These are phyloP conservation scores for Thunnus thynnus DNA, from an alignment of 2,113 vertebrate genomes.

Conservation along the genomic window DNA sequence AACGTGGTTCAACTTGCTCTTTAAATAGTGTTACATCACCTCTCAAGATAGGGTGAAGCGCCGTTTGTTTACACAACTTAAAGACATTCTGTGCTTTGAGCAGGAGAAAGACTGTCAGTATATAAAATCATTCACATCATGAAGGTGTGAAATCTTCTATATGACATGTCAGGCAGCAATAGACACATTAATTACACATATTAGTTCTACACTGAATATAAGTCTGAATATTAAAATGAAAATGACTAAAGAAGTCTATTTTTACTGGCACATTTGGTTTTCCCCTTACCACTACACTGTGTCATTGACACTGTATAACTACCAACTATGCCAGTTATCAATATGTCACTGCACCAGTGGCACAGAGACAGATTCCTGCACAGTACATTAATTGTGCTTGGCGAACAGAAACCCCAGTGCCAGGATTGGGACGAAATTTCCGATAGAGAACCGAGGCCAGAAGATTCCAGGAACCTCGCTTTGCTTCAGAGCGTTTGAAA, in stretches of 20 bases:
- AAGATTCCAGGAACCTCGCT: not conserved
- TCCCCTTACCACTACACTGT: not conserved
- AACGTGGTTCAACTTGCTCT: not conserved
- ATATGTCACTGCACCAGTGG: not conserved
- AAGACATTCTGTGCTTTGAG: not conserved
- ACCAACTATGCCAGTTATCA: conserved; percentile 24
- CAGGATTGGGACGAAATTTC: conserved; percentile 4
- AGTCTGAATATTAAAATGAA: not conserved
- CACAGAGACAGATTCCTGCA: conserved; percentile 27
- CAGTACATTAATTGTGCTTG: conserved; percentile 11
- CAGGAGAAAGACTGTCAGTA: not conserved
- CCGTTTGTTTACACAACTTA: conserved; percentile 16
- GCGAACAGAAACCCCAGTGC: not conserved
- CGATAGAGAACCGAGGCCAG: not conserved
- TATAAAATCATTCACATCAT: not conserved
- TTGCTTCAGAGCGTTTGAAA: conserved; percentile 9
- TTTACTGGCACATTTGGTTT: conserved; percentile 36
- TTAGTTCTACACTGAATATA: too few relatives aligned
- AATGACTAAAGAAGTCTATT: not conserved
- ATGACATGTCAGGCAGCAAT: not conserved
- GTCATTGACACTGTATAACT: conserved; percentile 14
- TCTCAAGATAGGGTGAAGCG: not conserved
- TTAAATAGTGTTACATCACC: conserved; percentile 2
- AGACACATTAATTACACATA: too few relatives aligned
- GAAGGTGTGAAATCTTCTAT: not conserved